Conservation (phyloP, 64 coral and sea anemone species). For the Montipora efflorescens region DNA sequence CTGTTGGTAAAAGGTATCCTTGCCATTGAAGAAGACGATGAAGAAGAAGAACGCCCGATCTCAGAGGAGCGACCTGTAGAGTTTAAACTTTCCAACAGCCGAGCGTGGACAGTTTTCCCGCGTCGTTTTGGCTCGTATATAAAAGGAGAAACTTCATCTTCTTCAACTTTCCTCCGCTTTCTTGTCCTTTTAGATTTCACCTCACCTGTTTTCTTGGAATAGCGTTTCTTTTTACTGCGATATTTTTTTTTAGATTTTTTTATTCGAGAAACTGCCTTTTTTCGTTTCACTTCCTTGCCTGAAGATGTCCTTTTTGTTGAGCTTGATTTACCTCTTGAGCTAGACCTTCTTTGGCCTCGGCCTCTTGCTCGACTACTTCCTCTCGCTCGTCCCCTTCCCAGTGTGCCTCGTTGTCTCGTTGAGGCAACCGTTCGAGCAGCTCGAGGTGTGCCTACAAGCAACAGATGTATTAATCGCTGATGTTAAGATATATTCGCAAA, state of each 20-base stretch:
- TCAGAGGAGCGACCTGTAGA: conserved; percentile 51
- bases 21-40: conserved; percentile 25
- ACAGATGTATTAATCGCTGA: background rate
- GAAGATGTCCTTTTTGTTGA: conserved; percentile 52
- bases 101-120: conserved; percentile 64
- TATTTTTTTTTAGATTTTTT: no score
- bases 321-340: conserved; percentile 36
- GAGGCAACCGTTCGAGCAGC: conserved; percentile 80
- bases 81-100: conserved; percentile 68
- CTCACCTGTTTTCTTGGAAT: background rate
- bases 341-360: conserved; percentile 39
- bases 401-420: conserved; percentile 27
- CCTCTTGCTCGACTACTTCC: conserved; percentile 10
- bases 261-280: background rate
- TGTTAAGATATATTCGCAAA: no score
- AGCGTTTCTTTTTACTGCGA: background rate
- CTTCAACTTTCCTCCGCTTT: conserved; percentile 24
- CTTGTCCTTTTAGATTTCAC: conserved; percentile 11
- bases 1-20: conserved; percentile 75
- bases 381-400: conserved; percentile 19
- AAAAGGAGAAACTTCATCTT: conserved; percentile 13
- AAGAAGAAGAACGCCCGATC: conserved; percentile 25
- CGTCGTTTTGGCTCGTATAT: conserved; percentile 41
- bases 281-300: background rate
- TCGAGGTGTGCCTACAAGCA: background rate